Base-by-base conservation (phyloP, 2,113 vertebrate genomes). In the Labrus mixtus region DNA sequence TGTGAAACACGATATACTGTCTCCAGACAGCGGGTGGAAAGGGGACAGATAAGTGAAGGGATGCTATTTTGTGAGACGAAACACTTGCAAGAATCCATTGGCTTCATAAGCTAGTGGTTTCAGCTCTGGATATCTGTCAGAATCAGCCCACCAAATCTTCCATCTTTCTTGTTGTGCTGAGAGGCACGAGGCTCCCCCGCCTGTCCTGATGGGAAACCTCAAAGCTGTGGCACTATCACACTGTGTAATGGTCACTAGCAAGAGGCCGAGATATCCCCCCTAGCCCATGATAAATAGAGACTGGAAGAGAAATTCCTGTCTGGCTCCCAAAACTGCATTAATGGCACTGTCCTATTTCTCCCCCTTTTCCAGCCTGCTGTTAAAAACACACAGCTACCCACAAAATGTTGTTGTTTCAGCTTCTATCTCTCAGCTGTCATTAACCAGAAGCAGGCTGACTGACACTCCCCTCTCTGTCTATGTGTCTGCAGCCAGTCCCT, bases 321-420 rank as follows among this genome's bases (percentile, higher is more conserved):
- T 93, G 90, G 90, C 89, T 81, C 76, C 87, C 90, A 92, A 94
- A 95, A 93, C 91, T 91, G 71, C 36, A 82, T 88, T 73, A 83
- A 68, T 59, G 70, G 51, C 48, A 69, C 73, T 69, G 76, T 87
- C 81, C 68, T 60, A 10, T 50, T 76, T 86, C 80, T 79, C 63
- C 36, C 41, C 25, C 17, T 4, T 85, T 81, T 53, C 68, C 73
- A 73, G 78, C 23, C 55, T 11, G 65, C 78, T 82, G 81, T 87
- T 89, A 88, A 90, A 84, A 87, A 91, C 78, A 87, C 83, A 81
- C 45, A 69, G 70, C 46, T 79, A 62, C 55, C 65, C 54, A 41
- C 45, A 64, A 76, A 85, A 91, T 79, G 83, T 61, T 39, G 82
- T 83, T 39, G 82, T 83, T 93, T 82, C 82, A 88, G 73, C 67